Evolutionary conservation across 2,113 vertebrate species (phyloP), one percentile per base, ranked within the genome.

Genomic region (Semnornis frantzii): DNA sequence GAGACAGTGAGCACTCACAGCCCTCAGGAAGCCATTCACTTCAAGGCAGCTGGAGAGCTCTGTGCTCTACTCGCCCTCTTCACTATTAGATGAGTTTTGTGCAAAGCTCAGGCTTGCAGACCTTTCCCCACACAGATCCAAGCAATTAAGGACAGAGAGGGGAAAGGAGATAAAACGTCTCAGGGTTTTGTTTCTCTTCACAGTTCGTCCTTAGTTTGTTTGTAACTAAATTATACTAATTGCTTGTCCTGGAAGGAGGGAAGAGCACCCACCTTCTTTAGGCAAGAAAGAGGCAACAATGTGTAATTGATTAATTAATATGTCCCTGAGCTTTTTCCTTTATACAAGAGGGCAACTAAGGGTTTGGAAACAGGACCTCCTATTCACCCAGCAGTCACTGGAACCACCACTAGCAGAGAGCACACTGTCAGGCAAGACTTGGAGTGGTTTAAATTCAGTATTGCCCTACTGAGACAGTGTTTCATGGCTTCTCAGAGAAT

Each of bases 81-180:
- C 97, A 97, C 98, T 98, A 97, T 97, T 97, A 97, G 97, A 94
- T 97, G 97, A 97, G 97, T 98, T 98, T 97, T 97, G 97, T 98
- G 96, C 97, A 97, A 98, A 98, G 96, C 97, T 88, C 2, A 0
- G 82, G 46, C 80, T 91, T 55, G 58, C 80, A 95, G 86, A 77
- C 96, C 94, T 94, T 96, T 96, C 80, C 84, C 96, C 93, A 81
- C 82, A 60, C 85, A 92, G 94, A 72, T 50, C 87, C 83, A 21
- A 96, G 89, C 95, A 81, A 81, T 95, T 94, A 92, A 84, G 74
- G 71, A 65, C 76, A 18, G 44, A 93, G 85, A 34, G n/a, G 46
- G 80, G 28, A 93, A 80, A 77, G 30, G 76, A 79, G 30, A 87
- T 70, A 76, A 90, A 89, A 20, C 1, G 19, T 75, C 2, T 2